phyloP scores from a whole-genome alignment of 2,113 vertebrate genomes.

The Dasyprocta punctata region DNA sequence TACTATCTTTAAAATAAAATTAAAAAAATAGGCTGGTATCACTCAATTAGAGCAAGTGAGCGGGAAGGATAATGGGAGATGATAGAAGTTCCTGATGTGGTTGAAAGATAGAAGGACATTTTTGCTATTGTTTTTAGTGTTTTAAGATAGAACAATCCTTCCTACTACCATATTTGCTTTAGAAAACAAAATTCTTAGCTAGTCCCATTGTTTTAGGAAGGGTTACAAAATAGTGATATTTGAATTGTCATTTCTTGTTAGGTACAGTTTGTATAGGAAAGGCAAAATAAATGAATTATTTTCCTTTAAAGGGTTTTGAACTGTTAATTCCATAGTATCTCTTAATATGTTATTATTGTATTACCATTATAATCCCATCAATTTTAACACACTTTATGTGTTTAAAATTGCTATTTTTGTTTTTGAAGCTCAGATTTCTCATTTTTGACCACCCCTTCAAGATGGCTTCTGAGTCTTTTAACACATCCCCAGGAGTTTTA shows the following conservation, averaged over 20 bases:
- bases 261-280: neutral
- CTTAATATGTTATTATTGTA: neutral
- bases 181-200: constrained; percentile 28
- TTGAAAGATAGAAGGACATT: neutral
- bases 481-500: neutral
- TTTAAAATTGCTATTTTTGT: constrained; percentile 8
- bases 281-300: constrained; percentile 18
- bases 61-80: neutral
- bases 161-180: neutral
- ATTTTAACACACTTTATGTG: neutral
- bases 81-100: neutral
- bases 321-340: neutral
- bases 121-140: neutral
- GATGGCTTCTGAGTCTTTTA: constrained; percentile 20
- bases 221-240: neutral
- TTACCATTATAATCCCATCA: neutral
- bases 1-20: too few species aligned
- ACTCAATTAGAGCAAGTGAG: neutral
- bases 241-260: neutral
- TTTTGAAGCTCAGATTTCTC: neutral
- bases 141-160: neutral
- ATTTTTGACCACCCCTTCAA: neutral
- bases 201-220: neutral
- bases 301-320: neutral
- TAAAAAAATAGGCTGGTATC: neutral